Conservation (phyloP, 2,888 invertebrate species). For the Sarcophaga rosellei region DNA sequence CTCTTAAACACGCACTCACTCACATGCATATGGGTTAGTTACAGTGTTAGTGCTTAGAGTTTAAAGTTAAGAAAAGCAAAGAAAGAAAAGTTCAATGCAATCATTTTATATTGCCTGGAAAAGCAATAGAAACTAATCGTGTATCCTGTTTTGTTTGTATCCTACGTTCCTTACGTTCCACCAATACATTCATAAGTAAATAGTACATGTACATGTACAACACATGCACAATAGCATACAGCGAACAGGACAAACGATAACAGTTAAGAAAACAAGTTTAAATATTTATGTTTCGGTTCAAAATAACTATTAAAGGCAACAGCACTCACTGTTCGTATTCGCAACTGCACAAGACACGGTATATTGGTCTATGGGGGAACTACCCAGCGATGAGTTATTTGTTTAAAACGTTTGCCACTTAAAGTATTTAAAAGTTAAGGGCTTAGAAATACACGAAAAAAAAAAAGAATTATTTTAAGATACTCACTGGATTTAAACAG, state of each 20-base stretch:
- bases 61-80: not conserved
- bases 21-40: not conserved
- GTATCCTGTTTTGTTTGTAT: constrained; percentile 67
- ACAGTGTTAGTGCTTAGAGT: not conserved
- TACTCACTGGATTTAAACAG: too few species aligned
- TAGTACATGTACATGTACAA: not conserved
- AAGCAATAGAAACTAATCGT: constrained; percentile 68
- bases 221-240: constrained; percentile 22
- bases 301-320: constrained; percentile 62
- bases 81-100: constrained; percentile 66
- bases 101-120: constrained; percentile 68
- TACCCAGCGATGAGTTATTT: too few species aligned
- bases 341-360: too few species aligned
- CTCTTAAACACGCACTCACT: not conserved
- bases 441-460: too few species aligned
- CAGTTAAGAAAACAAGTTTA: constrained; percentile 60
- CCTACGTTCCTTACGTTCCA: not conserved
- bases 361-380: too few species aligned
- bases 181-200: constrained; percentile 39
- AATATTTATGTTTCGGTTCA: constrained; percentile 62
- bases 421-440: too few species aligned
- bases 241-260: constrained; percentile 55
- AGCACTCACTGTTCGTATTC: not conserved
- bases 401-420: too few species aligned
- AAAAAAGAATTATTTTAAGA: too few species aligned